Conservation (phyloP, 23 tunicate species). For the Halocynthia aurantium region DNA sequence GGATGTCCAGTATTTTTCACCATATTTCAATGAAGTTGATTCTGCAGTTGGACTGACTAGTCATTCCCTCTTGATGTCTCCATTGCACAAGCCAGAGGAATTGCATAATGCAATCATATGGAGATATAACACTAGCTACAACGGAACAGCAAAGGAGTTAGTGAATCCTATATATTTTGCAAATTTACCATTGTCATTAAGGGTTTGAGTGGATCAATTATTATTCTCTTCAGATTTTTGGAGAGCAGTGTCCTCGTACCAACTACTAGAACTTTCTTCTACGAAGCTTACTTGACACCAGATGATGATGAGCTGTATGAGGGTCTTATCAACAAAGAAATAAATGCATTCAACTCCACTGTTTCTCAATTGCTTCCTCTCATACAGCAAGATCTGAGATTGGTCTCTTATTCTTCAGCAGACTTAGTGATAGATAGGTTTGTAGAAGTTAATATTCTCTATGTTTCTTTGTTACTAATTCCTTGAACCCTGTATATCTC, state of each 20-base stretch:
- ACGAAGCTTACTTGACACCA: constrained; percentile 16
- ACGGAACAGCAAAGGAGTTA: background rate
- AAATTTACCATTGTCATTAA: too few relatives aligned
- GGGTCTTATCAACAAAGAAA: background rate
- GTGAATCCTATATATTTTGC: background rate
- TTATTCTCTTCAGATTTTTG: background rate
- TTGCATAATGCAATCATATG: constrained; percentile 3
- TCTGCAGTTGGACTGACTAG: constrained; percentile 41
- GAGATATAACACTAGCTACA: background rate
- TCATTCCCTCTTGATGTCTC: constrained; percentile 29
- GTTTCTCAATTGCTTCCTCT: background rate
- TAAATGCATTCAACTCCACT: background rate
- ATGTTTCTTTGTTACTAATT: background rate
- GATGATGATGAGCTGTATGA: background rate
- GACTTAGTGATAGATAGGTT: background rate
- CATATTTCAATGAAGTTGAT: constrained; percentile 15
- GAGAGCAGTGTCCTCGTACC: constrained; percentile 43
- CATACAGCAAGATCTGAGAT: background rate
- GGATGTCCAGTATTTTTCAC: constrained; percentile 70
- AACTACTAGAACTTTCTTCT: constrained; percentile 37
- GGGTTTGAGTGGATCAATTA: background rate
- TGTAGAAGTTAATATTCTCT: too few relatives aligned
- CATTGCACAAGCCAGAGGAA: constrained; percentile 10
- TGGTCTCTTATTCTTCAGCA: too few relatives aligned
- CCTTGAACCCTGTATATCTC: background rate